Base-by-base conservation (phyloP, 1,140 invertebrate genomes). In the Eupristina koningsbergeri region DNA sequence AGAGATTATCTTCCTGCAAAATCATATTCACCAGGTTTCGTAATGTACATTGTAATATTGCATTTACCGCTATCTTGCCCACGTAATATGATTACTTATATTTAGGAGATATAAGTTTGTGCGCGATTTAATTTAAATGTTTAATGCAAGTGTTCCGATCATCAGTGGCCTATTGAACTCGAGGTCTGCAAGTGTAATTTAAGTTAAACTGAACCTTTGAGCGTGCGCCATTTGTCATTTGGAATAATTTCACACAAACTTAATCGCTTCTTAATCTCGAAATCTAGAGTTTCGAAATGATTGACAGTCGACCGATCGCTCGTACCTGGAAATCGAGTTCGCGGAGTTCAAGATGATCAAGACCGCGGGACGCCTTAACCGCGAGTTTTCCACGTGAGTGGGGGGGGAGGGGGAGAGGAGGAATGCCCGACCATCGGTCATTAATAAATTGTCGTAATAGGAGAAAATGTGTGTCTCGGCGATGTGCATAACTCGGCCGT, bases 361-460 rank as follows among this genome's bases (percentile, higher is more conserved):
- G 3, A 34, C 8, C 36, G 11, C 36, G 67, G 31, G 26, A 71
- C 67, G 19, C 41, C 67, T 31, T 11, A 1, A 67, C 34, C 34
- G 34, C 15, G 34, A 67, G 15, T 67, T 67, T 67, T 67, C 64
- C 13, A 71, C 19, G 73, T n/a, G 29, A 47, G 31, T 19, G 11
- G n/a, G 5, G n/a, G n/a, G n/a, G n/a, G n/a, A n/a, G n/a, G n/a
- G n/a, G n/a, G n/a, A n/a, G n/a, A n/a, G n/a, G n/a, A n/a, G n/a
- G n/a, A n/a, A n/a, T n/a, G n/a, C n/a, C n/a, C n/a, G 26, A n/a
- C 61, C 61, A 34, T 8, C 50, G 26, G 67, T 9, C 47, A 63
- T 67, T 86, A 86, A 87, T 86, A 86, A 87, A 76, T 87, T 87
- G 86, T 88, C 87, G 87, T 86, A 87, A 88, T 84, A 86, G 84